These are phyloP conservation scores for Tolmerus cingulatus DNA, from an alignment of 2,888 invertebrate species.

Conservation along the genomic window DNA sequence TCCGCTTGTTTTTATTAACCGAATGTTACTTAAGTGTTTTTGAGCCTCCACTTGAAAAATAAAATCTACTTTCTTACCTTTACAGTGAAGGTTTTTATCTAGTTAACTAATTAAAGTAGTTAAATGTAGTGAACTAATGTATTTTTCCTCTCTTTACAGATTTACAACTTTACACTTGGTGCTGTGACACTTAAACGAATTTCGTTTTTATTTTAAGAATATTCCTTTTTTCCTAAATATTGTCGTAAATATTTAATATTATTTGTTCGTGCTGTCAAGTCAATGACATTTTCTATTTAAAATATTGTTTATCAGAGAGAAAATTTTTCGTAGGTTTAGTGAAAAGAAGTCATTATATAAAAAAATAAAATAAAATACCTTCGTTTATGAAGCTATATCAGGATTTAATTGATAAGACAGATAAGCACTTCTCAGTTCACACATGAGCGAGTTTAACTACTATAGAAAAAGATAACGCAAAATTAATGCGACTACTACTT, in stretches of 20 bases:
- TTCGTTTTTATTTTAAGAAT: conserved; percentile 56
- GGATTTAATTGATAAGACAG: not conserved
- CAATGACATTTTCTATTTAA: conserved; percentile 22
- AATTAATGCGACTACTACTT: not conserved
- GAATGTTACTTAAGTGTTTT: no score
- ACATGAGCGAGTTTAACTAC: conserved; percentile 2
- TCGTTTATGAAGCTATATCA: conserved; percentile 17
- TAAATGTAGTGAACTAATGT: not conserved
- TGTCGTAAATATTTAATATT: conserved; percentile 33
- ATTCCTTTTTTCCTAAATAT: conserved; percentile 38
- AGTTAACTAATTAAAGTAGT: not conserved
- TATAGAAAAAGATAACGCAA: not conserved
- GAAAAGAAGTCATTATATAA: not conserved
- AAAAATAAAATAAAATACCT: conserved; percentile 1
- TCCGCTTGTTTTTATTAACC: no score
- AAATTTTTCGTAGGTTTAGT: not conserved
- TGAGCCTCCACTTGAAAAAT: no score
- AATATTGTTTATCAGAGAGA: not conserved
- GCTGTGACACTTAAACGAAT: conserved; percentile 64
- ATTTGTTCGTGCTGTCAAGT: not conserved
- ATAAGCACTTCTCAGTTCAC: not conserved
- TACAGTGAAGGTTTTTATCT: no score
- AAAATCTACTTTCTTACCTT: no score
- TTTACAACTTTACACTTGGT: conserved; percentile 58
- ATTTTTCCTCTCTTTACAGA: conserved; percentile 44